A percentile compares a stretch with the other conserved stretches of the same genome.
Evolutionary conservation across 2,113 vertebrate species (phyloP).

Genomic region (Cyanoramphus novaezelandiae): DNA sequence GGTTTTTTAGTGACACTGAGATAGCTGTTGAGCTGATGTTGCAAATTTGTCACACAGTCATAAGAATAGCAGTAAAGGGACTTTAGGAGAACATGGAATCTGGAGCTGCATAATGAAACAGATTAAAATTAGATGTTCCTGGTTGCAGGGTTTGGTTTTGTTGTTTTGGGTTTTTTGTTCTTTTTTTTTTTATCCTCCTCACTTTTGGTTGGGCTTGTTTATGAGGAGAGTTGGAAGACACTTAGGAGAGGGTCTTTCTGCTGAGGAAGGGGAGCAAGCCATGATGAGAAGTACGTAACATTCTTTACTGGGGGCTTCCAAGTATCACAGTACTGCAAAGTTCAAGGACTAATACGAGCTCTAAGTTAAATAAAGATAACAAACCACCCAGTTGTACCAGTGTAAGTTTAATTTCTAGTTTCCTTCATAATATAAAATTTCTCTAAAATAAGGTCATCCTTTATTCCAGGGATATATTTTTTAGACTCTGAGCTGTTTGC

Average conservation of each 20-base stretch:
- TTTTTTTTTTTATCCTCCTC: neutral
- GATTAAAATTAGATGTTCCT: neutral
- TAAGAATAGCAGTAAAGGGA: neutral
- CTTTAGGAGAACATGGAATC: neutral
- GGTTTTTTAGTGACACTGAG: neutral
- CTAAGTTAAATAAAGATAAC: neutral
- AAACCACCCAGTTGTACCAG: neutral
- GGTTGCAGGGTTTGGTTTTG: neutral
- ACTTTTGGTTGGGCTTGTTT: neutral
- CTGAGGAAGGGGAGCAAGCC: neutral
- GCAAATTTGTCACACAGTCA: neutral
- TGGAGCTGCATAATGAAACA: neutral
- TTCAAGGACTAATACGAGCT: neutral
- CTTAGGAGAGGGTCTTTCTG: neutral
- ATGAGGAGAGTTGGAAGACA: neutral
- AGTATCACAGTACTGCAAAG: neutral
- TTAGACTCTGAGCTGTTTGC: neutral
- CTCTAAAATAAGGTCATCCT: neutral
- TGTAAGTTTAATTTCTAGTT: neutral
- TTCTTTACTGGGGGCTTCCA: neutral
- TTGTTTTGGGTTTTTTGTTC: neutral
- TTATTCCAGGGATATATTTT: neutral
- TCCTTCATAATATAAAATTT: neutral
- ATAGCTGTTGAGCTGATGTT: neutral
- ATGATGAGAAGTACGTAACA: neutral